Evolutionary conservation across 2,888 invertebrate genomes (phyloP).

Genomic region (Cephus spinipes): DNA sequence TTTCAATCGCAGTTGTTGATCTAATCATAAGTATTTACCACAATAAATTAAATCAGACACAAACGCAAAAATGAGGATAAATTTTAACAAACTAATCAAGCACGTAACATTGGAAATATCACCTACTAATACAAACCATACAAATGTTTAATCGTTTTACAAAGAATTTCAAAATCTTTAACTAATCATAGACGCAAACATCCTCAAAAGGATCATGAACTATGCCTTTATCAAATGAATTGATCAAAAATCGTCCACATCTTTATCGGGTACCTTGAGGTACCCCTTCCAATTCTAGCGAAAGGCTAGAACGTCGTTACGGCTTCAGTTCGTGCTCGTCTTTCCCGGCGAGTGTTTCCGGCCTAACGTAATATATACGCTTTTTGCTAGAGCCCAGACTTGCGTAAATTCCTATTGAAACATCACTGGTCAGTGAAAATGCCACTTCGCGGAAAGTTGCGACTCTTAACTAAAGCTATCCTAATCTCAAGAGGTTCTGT

Average conservation of each 20-base stretch:
- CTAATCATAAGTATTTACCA: background rate
- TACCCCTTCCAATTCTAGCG: conserved; percentile 4
- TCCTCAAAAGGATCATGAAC: background rate
- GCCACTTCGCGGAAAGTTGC: conserved; percentile 51
- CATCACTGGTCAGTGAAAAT: conserved; percentile 28
- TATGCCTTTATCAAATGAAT: too few species aligned
- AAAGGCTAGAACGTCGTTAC: conserved; percentile 25
- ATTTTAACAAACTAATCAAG: background rate
- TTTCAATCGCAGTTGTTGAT: background rate
- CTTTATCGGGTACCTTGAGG: background rate
- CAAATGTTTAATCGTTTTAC: background rate
- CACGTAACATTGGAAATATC: background rate
- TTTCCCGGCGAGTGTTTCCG: conserved; percentile 27
- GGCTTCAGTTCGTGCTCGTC: conserved; percentile 43
- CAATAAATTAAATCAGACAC: background rate
- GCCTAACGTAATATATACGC: background rate
- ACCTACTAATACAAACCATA: background rate
- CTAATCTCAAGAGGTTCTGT: conserved; percentile 26
- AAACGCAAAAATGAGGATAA: background rate
- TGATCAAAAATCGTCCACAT: background rate
- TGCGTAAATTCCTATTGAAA: background rate
- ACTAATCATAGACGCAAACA: background rate
- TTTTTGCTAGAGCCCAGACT: background rate
- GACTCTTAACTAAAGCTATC: conserved; percentile 42
- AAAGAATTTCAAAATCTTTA: background rate